A percentile compares a stretch with the other conserved stretches of the same genome.
Evolutionary conservation across 23 tunicate genomes (phyloP).

Genomic region (Ciona savignyi): DNA sequence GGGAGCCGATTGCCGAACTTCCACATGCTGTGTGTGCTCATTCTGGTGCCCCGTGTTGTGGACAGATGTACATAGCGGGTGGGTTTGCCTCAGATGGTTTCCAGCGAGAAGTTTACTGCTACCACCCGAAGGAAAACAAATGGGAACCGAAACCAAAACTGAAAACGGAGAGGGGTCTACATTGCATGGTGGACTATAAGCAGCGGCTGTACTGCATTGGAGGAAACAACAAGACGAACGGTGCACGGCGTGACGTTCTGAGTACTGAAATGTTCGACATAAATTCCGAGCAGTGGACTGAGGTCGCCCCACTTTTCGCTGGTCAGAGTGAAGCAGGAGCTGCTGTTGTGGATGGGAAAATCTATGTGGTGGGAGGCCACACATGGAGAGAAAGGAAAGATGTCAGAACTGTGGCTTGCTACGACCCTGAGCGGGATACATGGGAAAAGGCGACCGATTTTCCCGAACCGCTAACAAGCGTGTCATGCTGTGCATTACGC

Average conservation of each 20-base stretch:
- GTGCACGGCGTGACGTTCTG: conserved; percentile 81
- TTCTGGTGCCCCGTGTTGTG: conserved; percentile 90
- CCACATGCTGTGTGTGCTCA: conserved; percentile 99
- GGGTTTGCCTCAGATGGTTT: conserved; percentile 99
- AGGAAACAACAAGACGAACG: conserved; percentile 94
- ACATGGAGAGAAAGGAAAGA: conserved; percentile 98
- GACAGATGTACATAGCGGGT: conserved; percentile 88
- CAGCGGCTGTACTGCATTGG: conserved; percentile 86
- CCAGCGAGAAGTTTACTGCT: conserved; percentile 91
- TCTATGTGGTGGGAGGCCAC: conserved; percentile 99
- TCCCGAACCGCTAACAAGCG: conserved; percentile 94
- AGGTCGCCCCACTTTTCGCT: conserved; percentile 93
- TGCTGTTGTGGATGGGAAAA: conserved; percentile 85
- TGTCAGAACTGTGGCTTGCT: conserved; percentile 98
- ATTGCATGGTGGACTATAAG: conserved; percentile 95
- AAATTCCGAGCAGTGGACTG: conserved; percentile 92
- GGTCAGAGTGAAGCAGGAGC: conserved; percentile 98
- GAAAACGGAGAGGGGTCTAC: conserved; percentile 90
- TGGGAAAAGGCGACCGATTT: conserved; percentile 98
- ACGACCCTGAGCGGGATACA: conserved; percentile 83
- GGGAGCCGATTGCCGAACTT: conserved; percentile 88
- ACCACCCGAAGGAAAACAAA: conserved; percentile 77
- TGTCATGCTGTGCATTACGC: conserved; percentile 91
- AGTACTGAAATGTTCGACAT: conserved; percentile 91
- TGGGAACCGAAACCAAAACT: conserved; percentile 94